Base-by-base conservation (phyloP, 2,888 invertebrate species). In the Iphiclides podalirius region DNA sequence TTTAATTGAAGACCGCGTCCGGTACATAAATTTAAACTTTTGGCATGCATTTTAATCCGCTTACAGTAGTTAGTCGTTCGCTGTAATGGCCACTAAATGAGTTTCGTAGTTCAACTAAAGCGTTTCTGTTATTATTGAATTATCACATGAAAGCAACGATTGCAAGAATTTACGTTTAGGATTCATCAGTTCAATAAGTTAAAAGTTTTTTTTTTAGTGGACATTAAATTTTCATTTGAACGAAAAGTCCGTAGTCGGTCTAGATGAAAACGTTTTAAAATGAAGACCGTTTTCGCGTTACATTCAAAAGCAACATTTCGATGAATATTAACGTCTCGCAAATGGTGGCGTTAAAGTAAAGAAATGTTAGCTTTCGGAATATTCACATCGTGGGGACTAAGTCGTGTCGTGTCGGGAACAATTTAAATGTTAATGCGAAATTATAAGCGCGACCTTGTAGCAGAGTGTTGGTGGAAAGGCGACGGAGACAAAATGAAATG, bases 1-100 rank as follows among this genome's bases (percentile, higher is more conserved):
- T 84, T 85, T 83, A 83, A 85, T 86, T 82, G 82, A 83, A 84
- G 83, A 80, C 79, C 78, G 73, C 75, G 78, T 78, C 80, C 80
- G 75, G 78, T 77, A 74, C 77, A 79, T 84, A 82, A 83, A 85
- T 85, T 83, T 76, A 74, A 86, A 84, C 77, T 84, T 84, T 81
- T 68, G 76, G 75, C 77, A 72, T 82, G 84, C 78, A 82, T 82
- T 85, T 84, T 81, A 83, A 82, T 83, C 75, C 77, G 74, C 71
- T 81, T 81, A 78, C 72, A 68, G 75, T 73, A 78, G 79, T 79
- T 77, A 72, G 73, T 68, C 63, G 64, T 56, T 57, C 58, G 54
- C 56, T 65, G 70, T 77, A 78, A 79, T 77, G 71, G 72, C 61
- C 65, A 70, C 70, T 76, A 76, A 80, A 81, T 75, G 73, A 76